Conservation (phyloP, 2,797 vertebrate genomes). For the Octomys mimax region DNA sequence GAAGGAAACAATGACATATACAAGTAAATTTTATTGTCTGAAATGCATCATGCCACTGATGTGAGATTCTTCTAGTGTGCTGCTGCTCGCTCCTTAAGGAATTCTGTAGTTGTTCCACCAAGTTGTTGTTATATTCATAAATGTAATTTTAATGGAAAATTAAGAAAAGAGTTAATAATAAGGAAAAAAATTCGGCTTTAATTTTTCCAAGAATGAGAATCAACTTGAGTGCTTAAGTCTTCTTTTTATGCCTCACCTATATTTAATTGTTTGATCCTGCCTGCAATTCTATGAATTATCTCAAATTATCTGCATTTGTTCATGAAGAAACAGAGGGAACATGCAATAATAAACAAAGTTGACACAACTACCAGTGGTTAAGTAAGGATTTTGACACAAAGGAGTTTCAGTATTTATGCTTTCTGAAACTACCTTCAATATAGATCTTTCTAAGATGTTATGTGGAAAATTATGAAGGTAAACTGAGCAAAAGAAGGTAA, state of each 20-base stretch:
- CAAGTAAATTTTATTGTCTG: not conserved
- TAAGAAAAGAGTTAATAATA: not conserved
- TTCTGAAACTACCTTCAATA: not conserved
- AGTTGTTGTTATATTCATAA: not conserved
- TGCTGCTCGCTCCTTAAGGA: not conserved
- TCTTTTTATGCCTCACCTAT: not conserved
- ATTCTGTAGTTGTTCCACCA: not conserved
- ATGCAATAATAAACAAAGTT: not conserved
- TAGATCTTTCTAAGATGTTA: not conserved
- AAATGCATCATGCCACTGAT: not conserved
- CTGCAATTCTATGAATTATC: not conserved
- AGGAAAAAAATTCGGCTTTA: not conserved
- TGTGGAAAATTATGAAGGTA: not conserved
- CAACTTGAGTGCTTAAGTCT: not conserved
- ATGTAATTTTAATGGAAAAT: not conserved
- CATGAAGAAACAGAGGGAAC: not conserved
- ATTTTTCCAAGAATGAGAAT: not conserved
- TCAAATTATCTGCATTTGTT: not conserved
- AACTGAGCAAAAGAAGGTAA: not conserved
- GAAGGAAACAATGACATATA: not conserved
- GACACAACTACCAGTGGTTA: not conserved
- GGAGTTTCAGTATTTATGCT: not conserved
- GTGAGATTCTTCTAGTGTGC: not conserved
- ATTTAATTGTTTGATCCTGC: not conserved
- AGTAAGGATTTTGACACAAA: not conserved